Evolutionary conservation across 2,797 vertebrate genomes (phyloP), one percentile per base, ranked within the genome.

Genomic region (Nyctibius grandis): DNA sequence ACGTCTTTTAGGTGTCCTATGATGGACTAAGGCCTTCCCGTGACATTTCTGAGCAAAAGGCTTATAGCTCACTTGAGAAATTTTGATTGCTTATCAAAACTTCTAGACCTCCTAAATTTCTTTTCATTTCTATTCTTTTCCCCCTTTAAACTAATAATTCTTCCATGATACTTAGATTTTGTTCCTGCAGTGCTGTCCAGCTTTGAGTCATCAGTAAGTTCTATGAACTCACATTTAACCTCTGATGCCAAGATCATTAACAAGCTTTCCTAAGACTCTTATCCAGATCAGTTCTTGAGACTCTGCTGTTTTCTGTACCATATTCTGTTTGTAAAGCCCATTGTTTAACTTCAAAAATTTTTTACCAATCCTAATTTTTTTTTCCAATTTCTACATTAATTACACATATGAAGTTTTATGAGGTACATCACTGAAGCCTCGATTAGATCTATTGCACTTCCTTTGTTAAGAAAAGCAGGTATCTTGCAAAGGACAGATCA

Each of bases 1-100:
- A 53, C 1, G 4, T 56, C 34, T 83, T 94, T 85, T 44, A 81
- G 53, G 45, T 3, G 28, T 25, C 7, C 9, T 42, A 1, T 20
- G 22, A 65, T 50, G 45, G 70, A 19, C 4, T 15, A 56, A 21
- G 4, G 1, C 23, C n/a, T 53, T 56, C 36, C 12, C 0, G 0
- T 51, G 22, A 2, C 5, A 16, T 67, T 88, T 75, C 21, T 64
- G 16, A 88, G 22, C 11, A 85, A 83, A 93, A 85, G 34, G 2
- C 9, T 33, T 13, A 18, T 33, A 56, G 28, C 3, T 81, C 14
- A 53, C 68, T 78, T 29, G 23, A 70, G 33, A 77, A 48, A 68
- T 72, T 67, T 51, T 72, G 15, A 25, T 81, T 83, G 68, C 1
- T 68, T 81, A 51, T 38, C 44, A 21, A 29, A 21, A 65, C 7